phyloP scores from a whole-genome alignment of 2,888 invertebrate genomes.

The Heliconius hortense region DNA sequence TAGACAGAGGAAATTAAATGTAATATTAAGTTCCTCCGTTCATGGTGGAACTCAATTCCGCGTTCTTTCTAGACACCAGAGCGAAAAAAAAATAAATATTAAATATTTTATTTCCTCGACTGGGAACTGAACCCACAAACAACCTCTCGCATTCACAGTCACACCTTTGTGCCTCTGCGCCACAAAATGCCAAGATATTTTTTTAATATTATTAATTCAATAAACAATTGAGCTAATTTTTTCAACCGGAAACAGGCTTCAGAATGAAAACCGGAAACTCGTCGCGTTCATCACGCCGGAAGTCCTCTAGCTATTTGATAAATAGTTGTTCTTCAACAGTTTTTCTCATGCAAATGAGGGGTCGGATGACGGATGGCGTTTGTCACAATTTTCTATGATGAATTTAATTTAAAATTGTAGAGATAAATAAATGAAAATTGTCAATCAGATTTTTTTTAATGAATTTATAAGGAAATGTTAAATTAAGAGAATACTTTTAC shows the following conservation, averaged over 20 bases:
- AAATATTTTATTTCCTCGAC: no score
- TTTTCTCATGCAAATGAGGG: constrained; percentile 82
- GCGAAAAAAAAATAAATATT: no score
- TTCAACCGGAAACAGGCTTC: background rate
- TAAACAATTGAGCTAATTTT: constrained; percentile 12
- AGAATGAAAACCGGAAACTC: constrained; percentile 58
- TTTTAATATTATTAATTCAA: background rate
- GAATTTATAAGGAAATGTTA: background rate
- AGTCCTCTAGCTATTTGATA: constrained; percentile 79
- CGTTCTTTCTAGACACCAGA: no score
- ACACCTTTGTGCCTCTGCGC: no score
- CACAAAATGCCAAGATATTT: no score
- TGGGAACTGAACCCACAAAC: no score
- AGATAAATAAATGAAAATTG: background rate
- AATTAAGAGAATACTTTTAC: background rate
- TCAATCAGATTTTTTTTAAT: background rate
- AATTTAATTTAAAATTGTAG: constrained; percentile 76
- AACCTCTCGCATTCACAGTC: no score
- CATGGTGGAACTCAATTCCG: no score
- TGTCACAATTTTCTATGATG: constrained; percentile 79
- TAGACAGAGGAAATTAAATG: no score
- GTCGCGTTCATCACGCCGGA: constrained; percentile 80
- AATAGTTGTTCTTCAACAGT: constrained; percentile 81
- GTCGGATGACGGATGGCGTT: constrained; percentile 77
- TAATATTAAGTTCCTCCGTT: no score